Evolutionary conservation across 2,113 vertebrate species (phyloP).

Genomic region (Caranx melampygus): DNA sequence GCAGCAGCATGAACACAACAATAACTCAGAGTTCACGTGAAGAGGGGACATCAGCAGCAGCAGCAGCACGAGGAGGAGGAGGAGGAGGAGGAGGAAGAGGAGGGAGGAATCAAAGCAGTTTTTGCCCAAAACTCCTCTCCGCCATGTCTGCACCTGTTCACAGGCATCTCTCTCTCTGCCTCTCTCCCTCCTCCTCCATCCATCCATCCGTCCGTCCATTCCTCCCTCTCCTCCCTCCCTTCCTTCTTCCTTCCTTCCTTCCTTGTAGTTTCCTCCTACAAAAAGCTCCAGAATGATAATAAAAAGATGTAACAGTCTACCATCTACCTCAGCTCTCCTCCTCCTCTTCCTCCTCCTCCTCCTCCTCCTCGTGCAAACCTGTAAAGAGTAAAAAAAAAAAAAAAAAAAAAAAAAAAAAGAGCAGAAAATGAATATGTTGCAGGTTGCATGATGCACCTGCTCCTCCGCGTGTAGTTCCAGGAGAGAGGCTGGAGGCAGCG

Average conservation of each 20-base stretch:
- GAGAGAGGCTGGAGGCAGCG: background rate
- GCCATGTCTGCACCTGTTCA: constrained; percentile 85
- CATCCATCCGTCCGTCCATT: constrained; percentile 1
- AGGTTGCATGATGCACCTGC: constrained; percentile 60
- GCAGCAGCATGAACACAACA: background rate
- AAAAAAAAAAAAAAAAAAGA: background rate
- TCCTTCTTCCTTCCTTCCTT: background rate
- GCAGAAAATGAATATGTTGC: background rate
- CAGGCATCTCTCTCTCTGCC: constrained; percentile 63
- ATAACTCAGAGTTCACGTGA: constrained; percentile 29
- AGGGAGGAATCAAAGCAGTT: constrained; percentile 24
- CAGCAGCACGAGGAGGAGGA: background rate
- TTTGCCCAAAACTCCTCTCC: constrained; percentile 63
- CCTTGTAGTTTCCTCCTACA: constrained; percentile 9
- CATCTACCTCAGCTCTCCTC: constrained; percentile 10
- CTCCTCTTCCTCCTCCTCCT: background rate
- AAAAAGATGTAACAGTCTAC: constrained; percentile 3
- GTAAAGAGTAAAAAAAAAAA: background rate
- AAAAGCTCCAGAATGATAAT: constrained; percentile 17
- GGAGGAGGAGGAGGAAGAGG: background rate
- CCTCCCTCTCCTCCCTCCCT: constrained; percentile 5
- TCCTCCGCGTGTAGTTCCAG: constrained; percentile 56
- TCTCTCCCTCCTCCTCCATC: constrained; percentile 22
- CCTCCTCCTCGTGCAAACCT: constrained; percentile 7
- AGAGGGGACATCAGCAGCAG: background rate